Evolutionary conservation across 2,888 invertebrate species (phyloP).

Genomic region (Acrocyrtus sp.): DNA sequence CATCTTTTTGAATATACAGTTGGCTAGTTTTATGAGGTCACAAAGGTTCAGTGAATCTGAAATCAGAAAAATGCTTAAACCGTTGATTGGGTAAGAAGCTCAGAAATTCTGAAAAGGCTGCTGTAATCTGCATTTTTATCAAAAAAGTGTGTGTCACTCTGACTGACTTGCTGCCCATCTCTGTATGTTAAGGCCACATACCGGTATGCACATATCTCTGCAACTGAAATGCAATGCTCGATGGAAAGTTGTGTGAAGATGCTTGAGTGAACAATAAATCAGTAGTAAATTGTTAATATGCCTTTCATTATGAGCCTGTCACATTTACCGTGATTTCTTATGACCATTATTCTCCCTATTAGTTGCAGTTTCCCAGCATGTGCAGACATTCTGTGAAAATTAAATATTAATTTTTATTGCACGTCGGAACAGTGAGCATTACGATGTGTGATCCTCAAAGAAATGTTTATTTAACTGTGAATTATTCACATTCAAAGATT

Average conservation of each 20-base stretch:
- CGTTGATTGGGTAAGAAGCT: slow-evolving; percentile 25
- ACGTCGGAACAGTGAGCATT: too few relatives aligned
- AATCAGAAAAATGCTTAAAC: neutral
- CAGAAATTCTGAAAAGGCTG: neutral
- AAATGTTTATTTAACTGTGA: too few relatives aligned
- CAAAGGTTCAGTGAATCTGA: slow-evolving; percentile 19
- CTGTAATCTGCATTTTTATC: slow-evolving; percentile 5
- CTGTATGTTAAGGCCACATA: neutral
- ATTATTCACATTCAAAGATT: too few relatives aligned
- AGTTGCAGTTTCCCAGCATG: too few relatives aligned
- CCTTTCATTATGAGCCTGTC: slow-evolving; percentile 35
- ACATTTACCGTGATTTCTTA: slow-evolving; percentile 34
- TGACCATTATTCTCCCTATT: too few relatives aligned
- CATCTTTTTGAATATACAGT: slow-evolving; percentile 26
- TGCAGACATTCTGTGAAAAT: too few relatives aligned
- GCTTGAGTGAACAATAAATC: too few relatives aligned
- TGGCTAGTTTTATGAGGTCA: slow-evolving; percentile 1
- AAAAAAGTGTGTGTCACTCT: slow-evolving; percentile 14
- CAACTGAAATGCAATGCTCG: neutral
- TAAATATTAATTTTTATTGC: too few relatives aligned
- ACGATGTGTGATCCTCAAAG: too few relatives aligned
- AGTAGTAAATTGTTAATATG: slow-evolving; percentile 26
- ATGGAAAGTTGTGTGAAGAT: slow-evolving; percentile 11
- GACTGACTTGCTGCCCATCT: neutral
- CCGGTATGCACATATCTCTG: neutral